These are phyloP conservation scores for Cynoglossus semilaevis DNA, from an alignment of 2,113 vertebrate genomes.

Conservation along the genomic window DNA sequence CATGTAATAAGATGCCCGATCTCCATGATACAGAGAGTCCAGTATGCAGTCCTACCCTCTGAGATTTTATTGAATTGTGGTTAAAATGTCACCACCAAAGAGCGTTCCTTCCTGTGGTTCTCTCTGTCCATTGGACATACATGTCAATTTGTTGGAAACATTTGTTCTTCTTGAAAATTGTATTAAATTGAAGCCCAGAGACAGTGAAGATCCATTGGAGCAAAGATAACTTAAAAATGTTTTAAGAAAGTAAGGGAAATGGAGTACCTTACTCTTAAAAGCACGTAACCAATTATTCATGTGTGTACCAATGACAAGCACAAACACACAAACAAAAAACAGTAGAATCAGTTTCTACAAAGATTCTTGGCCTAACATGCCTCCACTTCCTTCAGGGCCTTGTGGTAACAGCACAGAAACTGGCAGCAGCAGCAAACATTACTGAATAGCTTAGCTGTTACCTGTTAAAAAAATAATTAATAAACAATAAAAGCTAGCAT, in stretches of 20 bases:
- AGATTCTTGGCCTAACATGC: slow-evolving; percentile 2
- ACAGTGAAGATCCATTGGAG: slow-evolving; percentile 15
- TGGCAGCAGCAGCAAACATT: slow-evolving; percentile 24
- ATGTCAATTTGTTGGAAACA: slow-evolving; percentile 6
- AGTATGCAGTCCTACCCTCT: slow-evolving; percentile 1
- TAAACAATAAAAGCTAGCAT: slow-evolving; percentile 35
- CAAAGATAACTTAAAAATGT: not conserved
- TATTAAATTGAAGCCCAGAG: slow-evolving; percentile 16
- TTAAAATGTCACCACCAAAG: slow-evolving; percentile 9
- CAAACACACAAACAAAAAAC: not conserved
- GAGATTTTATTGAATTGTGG: slow-evolving; percentile 10
- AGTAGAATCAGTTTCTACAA: slow-evolving; percentile 6
- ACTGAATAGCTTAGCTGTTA: not conserved
- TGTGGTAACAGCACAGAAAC: slow-evolving; percentile 3
- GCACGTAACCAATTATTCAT: slow-evolving; percentile 3
- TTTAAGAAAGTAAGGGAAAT: slow-evolving; percentile 5
- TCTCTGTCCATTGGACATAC: slow-evolving; percentile 6
- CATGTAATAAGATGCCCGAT: not conserved
- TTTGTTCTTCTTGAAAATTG: slow-evolving; percentile 10
- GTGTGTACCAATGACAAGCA: not conserved
- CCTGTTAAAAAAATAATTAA: slow-evolving; percentile 22
- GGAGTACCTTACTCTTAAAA: not conserved
- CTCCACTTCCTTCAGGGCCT: not conserved
- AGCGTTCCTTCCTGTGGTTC: slow-evolving; percentile 5
- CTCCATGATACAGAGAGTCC: slow-evolving; percentile 3